Conservation (phyloP, 2,797 vertebrate genomes). For the Sebastes paucispinis region DNA sequence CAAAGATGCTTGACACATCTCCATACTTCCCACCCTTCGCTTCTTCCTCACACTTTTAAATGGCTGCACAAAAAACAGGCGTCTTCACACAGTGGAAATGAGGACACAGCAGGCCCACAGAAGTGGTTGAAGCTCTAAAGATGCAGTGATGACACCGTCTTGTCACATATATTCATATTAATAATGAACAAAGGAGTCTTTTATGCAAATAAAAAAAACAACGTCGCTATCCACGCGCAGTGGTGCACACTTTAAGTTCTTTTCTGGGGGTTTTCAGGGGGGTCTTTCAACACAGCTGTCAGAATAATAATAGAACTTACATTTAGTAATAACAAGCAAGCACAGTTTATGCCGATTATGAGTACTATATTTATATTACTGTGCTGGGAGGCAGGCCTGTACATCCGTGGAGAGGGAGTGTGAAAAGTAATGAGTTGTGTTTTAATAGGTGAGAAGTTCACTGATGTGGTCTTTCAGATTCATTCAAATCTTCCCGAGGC, state of each 20-base stretch:
- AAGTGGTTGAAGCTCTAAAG: slow-evolving; percentile 18
- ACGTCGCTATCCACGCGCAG: neutral
- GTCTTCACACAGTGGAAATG: slow-evolving; percentile 21
- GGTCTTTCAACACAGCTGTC: neutral
- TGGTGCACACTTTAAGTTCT: neutral
- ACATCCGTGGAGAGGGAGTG: neutral
- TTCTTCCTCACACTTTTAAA: slow-evolving; percentile 25
- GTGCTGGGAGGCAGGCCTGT: neutral
- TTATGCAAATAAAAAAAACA: neutral
- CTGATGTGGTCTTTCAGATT: slow-evolving; percentile 22
- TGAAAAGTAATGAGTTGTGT: slow-evolving; percentile 20
- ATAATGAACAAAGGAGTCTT: slow-evolving; percentile 12
- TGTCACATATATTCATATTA: slow-evolving; percentile 26
- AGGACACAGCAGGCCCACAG: slow-evolving; percentile 27
- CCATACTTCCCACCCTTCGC: neutral
- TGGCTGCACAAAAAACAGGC: neutral
- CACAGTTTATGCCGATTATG: neutral
- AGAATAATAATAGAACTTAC: neutral
- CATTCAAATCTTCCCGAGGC: slow-evolving; percentile 32
- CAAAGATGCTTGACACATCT: slow-evolving; percentile 35
- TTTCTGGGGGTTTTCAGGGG: neutral
- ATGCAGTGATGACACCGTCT: neutral
- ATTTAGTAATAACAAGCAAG: neutral
- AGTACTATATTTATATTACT: neutral
- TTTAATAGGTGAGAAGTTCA: slow-evolving; percentile 27